These are phyloP conservation scores for Atrichornis clamosus DNA, from an alignment of 2,113 vertebrate species.

Conservation along the genomic window DNA sequence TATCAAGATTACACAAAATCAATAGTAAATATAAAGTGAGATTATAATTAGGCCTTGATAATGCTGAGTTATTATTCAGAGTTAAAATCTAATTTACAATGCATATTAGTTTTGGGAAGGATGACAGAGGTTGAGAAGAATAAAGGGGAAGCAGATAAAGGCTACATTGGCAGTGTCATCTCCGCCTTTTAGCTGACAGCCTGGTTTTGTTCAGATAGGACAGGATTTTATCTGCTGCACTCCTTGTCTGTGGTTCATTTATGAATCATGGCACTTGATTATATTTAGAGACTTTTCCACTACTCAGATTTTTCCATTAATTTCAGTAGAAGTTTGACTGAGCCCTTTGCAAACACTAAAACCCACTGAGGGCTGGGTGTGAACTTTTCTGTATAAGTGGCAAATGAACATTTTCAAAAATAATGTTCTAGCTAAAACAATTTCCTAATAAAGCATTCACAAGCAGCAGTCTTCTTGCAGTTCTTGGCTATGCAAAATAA, in stretches of 20 bases:
- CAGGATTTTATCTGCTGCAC: not conserved
- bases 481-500: slow-evolving; percentile 36
- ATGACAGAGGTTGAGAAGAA: not conserved
- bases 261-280: not conserved
- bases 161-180: not conserved
- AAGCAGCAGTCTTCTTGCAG: not conserved
- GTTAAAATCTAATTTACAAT: slow-evolving; percentile 38
- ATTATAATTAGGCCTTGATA: slow-evolving; percentile 20
- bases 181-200: not conserved
- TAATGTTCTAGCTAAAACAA: slow-evolving; percentile 24
- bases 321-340: slow-evolving; percentile 3
- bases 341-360: slow-evolving; percentile 21
- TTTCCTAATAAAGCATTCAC: slow-evolving; percentile 42
- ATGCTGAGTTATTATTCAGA: slow-evolving; percentile 14
- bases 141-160: not conserved
- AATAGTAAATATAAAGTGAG: slow-evolving; percentile 4
- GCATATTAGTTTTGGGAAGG: not conserved
- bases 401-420: slow-evolving; percentile 39
- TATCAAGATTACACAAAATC: slow-evolving; percentile 8
- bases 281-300: slow-evolving; percentile 39
- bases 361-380: slow-evolving; percentile 31
- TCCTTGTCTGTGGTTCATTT: not conserved
- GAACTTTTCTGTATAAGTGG: slow-evolving; percentile 40
- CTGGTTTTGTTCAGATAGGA: not conserved
- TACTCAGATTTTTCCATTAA: slow-evolving; percentile 43